Conservation (phyloP, 2,113 vertebrate genomes). For the Alligator sinensis region DNA sequence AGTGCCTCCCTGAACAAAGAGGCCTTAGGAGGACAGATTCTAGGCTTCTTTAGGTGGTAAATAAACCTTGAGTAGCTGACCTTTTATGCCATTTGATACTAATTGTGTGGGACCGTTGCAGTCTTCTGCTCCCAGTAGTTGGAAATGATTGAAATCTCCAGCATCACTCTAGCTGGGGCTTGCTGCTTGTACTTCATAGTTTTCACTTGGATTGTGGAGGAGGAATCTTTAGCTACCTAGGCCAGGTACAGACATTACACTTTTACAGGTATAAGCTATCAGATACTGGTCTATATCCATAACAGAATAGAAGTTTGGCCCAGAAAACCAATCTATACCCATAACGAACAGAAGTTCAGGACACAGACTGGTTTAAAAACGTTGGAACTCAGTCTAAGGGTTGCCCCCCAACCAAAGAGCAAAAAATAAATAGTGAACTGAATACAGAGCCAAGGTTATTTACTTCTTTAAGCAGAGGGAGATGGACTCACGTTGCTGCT, state of each 20-base stretch:
- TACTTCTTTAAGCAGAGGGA: neutral
- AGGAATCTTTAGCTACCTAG: neutral
- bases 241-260: too few relatives aligned
- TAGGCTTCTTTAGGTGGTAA: neutral
- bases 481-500: neutral
- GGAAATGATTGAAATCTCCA: neutral
- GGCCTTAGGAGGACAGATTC: neutral
- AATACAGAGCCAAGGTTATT: neutral
- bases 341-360: too few relatives aligned
- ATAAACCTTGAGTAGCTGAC: neutral
- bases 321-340: too few relatives aligned
- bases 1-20: rapidly evolving
- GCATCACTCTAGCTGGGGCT: neutral
- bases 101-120: neutral
- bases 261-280: too few relatives aligned
- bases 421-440: neutral
- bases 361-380: too few relatives aligned
- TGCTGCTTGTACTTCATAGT: neutral
- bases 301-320: too few relatives aligned
- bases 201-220: neutral
- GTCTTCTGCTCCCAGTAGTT: neutral
- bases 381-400: too few relatives aligned
- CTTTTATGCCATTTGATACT: neutral
- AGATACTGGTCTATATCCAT: too few relatives aligned
- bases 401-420: too few relatives aligned